Conservation (phyloP, 2,113 vertebrate species). For the Tringa solitaria region DNA sequence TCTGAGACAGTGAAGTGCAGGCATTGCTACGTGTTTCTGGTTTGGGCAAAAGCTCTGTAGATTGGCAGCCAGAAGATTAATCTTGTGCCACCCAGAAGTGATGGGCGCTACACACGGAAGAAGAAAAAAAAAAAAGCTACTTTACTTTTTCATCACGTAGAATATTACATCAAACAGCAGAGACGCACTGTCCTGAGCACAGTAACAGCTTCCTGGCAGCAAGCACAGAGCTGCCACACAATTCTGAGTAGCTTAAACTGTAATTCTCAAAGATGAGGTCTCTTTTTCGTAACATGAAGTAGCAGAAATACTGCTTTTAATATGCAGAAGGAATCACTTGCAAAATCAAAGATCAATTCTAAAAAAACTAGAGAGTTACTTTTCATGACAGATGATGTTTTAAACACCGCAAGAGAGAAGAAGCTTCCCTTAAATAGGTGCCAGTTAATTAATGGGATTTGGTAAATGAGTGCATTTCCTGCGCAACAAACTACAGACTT, state of each 20-base stretch:
- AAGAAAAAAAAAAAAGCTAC: neutral
- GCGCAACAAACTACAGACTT: neutral
- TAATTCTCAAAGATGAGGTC: neutral
- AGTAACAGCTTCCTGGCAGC: conserved; percentile 37
- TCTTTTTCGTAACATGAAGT: neutral
- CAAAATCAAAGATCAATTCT: neutral
- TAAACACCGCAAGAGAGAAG: neutral
- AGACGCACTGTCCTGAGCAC: conserved; percentile 22
- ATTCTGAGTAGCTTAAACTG: neutral
- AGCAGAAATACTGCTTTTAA: neutral
- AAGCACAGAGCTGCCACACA: neutral
- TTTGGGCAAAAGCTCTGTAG: neutral
- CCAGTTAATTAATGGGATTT: conserved; percentile 42
- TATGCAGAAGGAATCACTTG: neutral
- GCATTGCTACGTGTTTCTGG: neutral
- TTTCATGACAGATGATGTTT: neutral
- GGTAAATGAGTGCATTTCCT: conserved; percentile 36
- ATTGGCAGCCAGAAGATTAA: conserved; percentile 47
- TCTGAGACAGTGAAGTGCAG: neutral
- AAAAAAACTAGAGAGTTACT: neutral
- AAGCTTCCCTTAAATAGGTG: conserved; percentile 8
- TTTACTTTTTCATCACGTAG: conserved; percentile 60
- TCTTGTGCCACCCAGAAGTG: neutral
- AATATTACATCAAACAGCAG: neutral
- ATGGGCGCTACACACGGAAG: neutral